Percentiles rank a stretch among this genome's conserved stretches.
phyloP scores from a whole-genome alignment of 2,113 vertebrate genomes.

The Apistogramma diplotaenia region DNA sequence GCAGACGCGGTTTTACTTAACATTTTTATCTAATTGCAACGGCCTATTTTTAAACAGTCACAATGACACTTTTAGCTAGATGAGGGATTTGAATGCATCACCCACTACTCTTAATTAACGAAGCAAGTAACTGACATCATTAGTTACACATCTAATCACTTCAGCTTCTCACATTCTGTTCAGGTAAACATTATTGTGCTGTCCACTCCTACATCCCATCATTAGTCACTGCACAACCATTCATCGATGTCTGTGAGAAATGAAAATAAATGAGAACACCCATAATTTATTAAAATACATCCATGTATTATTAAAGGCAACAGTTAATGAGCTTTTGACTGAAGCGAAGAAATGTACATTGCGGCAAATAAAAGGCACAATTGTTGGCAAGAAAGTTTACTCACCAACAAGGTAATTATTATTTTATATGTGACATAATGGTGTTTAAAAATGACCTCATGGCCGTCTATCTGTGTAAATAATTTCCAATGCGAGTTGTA shows the following conservation, averaged over 20 bases:
- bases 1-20: not conserved
- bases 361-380: not conserved
- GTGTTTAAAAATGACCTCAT: not conserved
- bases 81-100: not conserved
- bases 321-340: not conserved
- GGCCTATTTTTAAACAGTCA: accelerated
- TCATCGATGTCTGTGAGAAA: not conserved
- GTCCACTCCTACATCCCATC: not conserved
- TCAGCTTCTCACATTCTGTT: not conserved
- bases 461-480: not conserved
- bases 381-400: not conserved
- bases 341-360: not conserved
- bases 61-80: not conserved
- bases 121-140: not conserved
- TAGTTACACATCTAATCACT: not conserved
- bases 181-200: not conserved
- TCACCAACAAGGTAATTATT: not conserved
- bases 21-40: not conserved
- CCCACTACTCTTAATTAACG: not conserved
- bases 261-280: not conserved
- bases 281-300: not conserved
- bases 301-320: not conserved
- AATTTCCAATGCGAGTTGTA: not conserved
- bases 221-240: not conserved
- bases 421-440: not conserved